These are phyloP conservation scores for Camelus dromedarius DNA, from an alignment of 2,113 vertebrate species.

Conservation along the genomic window DNA sequence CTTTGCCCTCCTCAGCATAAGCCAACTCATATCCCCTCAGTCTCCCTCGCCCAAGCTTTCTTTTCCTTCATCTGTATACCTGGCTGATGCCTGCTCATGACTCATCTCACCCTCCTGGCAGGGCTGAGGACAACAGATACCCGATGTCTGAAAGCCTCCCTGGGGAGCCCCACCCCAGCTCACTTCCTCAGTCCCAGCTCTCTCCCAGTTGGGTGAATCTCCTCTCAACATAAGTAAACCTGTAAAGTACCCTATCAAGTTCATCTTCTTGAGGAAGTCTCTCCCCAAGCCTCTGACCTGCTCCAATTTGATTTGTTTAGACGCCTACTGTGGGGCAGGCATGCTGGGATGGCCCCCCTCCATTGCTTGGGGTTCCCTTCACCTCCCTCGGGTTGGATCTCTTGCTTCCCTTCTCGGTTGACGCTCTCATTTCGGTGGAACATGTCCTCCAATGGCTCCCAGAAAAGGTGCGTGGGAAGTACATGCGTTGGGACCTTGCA, in stretches of 20 bases:
- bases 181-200: background rate
- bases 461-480: background rate
- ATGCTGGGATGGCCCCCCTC: rapidly evolving
- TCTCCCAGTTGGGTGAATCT: background rate
- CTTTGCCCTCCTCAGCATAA: background rate
- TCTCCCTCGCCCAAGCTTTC: background rate
- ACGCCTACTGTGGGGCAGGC: background rate
- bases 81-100: background rate
- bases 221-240: background rate
- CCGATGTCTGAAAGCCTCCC: background rate
- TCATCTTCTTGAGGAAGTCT: background rate
- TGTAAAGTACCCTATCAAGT: background rate
- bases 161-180: background rate
- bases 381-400: background rate
- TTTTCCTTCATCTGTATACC: background rate
- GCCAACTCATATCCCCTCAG: background rate
- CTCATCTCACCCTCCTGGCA: background rate
- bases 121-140: background rate
- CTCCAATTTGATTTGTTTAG: background rate
- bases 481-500: background rate
- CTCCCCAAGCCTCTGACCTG: background rate
- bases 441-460: background rate
- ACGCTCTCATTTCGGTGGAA: background rate
- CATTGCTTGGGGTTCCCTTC: background rate
- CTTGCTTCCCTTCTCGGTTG: background rate